Evolutionary conservation across 1,140 invertebrate genomes (phyloP).

Genomic region (Papilio dardanus): DNA sequence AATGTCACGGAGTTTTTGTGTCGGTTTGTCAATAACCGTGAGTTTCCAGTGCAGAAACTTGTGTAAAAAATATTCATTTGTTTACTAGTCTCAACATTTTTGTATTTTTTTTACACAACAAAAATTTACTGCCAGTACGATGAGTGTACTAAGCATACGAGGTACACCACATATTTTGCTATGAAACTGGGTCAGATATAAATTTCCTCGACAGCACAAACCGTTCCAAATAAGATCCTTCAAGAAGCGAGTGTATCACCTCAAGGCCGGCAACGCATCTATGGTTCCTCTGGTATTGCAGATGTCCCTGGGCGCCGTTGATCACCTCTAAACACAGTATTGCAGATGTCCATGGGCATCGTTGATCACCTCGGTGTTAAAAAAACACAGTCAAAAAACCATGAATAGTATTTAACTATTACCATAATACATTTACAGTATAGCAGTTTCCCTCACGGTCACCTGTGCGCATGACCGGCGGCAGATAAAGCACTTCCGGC

Average conservation of each 20-base stretch:
- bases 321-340: too few relatives aligned
- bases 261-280: too few relatives aligned
- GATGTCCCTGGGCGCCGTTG: too few relatives aligned
- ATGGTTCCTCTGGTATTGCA: too few relatives aligned
- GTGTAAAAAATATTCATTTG: background rate
- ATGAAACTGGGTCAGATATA: background rate
- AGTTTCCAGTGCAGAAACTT: background rate
- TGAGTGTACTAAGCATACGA: too few relatives aligned
- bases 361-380: too few relatives aligned
- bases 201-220: background rate
- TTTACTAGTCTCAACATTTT: background rate
- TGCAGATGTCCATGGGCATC: too few relatives aligned
- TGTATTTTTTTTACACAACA: background rate
- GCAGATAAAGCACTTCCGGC: constrained; percentile 66
- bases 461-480: constrained; percentile 65
- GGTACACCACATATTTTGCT: background rate
- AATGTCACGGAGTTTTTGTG: constrained; percentile 2
- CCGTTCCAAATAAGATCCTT: too few relatives aligned
- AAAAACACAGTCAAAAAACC: too few relatives aligned
- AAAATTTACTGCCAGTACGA: too few relatives aligned
- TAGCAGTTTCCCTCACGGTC: constrained; percentile 49
- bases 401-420: background rate
- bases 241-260: too few relatives aligned
- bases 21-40: background rate
- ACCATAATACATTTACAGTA: background rate